Conservation (phyloP, 2,888 invertebrate species). For the Eupithecia pulchellata region DNA sequence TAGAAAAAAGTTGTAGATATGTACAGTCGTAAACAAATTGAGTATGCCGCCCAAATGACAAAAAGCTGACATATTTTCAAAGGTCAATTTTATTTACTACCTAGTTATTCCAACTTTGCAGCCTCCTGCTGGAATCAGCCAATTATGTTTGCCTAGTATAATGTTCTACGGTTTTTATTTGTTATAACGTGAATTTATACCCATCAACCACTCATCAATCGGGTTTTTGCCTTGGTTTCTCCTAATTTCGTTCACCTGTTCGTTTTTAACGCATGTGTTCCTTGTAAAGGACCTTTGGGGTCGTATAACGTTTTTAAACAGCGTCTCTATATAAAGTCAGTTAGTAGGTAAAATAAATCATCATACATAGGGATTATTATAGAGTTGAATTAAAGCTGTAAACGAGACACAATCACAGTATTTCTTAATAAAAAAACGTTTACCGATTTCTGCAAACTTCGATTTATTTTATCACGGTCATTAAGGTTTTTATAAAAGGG, state of each 20-base stretch:
- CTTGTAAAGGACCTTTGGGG: slow-evolving; percentile 9
- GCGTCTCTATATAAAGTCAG: not conserved
- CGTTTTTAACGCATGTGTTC: slow-evolving; percentile 21
- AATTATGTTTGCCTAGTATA: slow-evolving; percentile 26
- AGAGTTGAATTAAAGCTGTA: not conserved
- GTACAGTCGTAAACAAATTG: slow-evolving; percentile 4
- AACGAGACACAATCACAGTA: not conserved
- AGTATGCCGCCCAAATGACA: slow-evolving; percentile 29
- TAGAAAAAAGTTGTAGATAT: not conserved
- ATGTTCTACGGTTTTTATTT: slow-evolving; percentile 25
- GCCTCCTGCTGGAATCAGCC: slow-evolving; percentile 34
- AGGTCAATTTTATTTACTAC: slow-evolving; percentile 29
- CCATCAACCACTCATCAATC: slow-evolving; percentile 4
- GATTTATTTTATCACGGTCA: slow-evolving; percentile 20
- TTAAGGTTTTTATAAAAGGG: slow-evolving; percentile 20
- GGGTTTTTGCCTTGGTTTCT: slow-evolving; percentile 32
- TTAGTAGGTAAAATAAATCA: not conserved
- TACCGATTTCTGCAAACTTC: slow-evolving; percentile 1
- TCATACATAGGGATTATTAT: too few relatives aligned
- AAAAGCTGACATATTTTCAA: slow-evolving; percentile 26
- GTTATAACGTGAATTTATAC: slow-evolving; percentile 28
- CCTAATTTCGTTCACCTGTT: slow-evolving; percentile 38
- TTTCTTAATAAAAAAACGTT: not conserved
- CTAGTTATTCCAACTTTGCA: slow-evolving; percentile 18
- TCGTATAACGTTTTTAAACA: not conserved